Evolutionary conservation across 2,797 vertebrate species (phyloP).

Genomic region (Xenops minutus): DNA sequence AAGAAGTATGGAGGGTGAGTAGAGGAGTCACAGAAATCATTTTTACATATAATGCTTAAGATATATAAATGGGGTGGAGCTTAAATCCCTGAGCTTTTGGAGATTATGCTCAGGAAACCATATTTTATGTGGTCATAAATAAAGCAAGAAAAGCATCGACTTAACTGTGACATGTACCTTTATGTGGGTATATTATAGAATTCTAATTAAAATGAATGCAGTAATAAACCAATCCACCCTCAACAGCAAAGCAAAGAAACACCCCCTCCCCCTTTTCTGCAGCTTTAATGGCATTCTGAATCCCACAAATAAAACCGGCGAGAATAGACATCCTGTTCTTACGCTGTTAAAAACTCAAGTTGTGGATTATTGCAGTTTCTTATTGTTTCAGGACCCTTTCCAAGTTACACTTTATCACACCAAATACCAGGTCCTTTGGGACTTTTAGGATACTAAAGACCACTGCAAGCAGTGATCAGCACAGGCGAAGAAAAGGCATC

Average conservation of each 20-base stretch:
- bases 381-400: constrained; percentile 58
- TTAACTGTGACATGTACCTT: constrained; percentile 53
- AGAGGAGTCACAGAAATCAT: constrained; percentile 36
- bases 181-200: constrained; percentile 67
- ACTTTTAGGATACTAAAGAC: neutral
- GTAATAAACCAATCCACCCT: constrained; percentile 58
- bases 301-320: constrained; percentile 61
- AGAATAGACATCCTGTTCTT: constrained; percentile 63
- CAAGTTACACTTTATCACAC: constrained; percentile 41
- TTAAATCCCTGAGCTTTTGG: constrained; percentile 54
- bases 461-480: neutral
- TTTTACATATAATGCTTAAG: constrained; percentile 26
- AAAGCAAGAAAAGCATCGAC: constrained; percentile 66
- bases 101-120: constrained; percentile 67
- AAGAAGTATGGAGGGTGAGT: neutral
- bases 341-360: neutral
- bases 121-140: constrained; percentile 72
- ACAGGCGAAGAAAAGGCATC: neutral
- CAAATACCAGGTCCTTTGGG: neutral
- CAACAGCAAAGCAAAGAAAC: constrained; percentile 19
- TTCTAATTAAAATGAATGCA: constrained; percentile 67
- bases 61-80: constrained; percentile 59
- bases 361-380: constrained; percentile 53
- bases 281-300: constrained; percentile 49
- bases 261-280: neutral